Evolutionary conservation across 2,888 invertebrate genomes (phyloP), one percentile per base, ranked within the genome.

Genomic region (Aspidapion aeneum): DNA sequence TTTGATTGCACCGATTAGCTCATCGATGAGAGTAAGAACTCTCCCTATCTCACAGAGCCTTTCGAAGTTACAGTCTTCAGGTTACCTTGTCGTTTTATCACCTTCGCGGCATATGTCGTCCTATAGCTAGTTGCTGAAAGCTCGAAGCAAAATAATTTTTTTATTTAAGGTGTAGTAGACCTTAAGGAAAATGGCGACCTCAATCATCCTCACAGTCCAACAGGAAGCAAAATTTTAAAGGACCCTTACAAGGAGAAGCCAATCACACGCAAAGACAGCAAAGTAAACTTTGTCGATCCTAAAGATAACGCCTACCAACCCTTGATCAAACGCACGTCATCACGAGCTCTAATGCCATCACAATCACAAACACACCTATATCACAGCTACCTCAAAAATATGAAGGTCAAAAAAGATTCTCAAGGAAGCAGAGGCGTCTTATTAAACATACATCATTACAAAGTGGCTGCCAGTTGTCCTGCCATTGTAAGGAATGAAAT

Each of bases 401-500:
- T 90, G 60, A 84, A 86, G 70, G 51, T 12, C 1, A 91, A 91
- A 70, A 83, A 91, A 68, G 91, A 90, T 74, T 92, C 92, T 0
- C 88, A 94, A 65, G 91, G 92, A 78, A 92, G 93, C 77, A 87
- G 93, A 55, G 92, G 92, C 52, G 93, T 93, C 1, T 89, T 93
- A 82, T 79, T 94, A 61, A 93, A 91, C 76, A 89, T 91, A 60
- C 89, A 90, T 72, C 87, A 90, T 67, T 93, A 93, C 78, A 85
- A 89, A 59, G 79, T 94, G 64, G 85, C 90, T 65, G 93, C 94
- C 1, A 95, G 94, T 52, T 96, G 96, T 77, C 96, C 96, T 0
- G 90, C 96, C 79, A 92, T 96, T 72, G 93, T 88, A 74, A 86
- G 90, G 71, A 93, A 92, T 76, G 93, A 93, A 17, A 92, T 93